Evolutionary conservation across 2,888 invertebrate species (phyloP).

Genomic region (Pasiphila rectangulata): DNA sequence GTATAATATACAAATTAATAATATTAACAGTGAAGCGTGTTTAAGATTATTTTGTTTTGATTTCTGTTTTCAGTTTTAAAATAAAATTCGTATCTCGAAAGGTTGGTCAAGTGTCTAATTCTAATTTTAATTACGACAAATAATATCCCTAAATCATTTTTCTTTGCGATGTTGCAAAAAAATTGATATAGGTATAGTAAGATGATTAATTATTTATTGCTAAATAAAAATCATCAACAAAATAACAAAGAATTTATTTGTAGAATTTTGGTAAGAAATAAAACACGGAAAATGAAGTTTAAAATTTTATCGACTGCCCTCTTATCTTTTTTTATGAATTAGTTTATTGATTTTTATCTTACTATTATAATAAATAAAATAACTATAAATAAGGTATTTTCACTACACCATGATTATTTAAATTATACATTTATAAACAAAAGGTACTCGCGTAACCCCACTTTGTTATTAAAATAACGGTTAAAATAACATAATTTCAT

Average conservation of each 20-base stretch:
- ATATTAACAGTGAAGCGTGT: too few relatives aligned
- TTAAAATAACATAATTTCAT: constrained; percentile 42
- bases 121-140: too few relatives aligned
- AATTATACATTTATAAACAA: constrained; percentile 51
- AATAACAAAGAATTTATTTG: constrained; percentile 4
- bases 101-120: too few relatives aligned
- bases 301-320: constrained; percentile 39
- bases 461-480: constrained; percentile 38
- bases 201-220: not conserved
- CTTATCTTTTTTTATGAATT: constrained; percentile 18
- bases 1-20: too few relatives aligned
- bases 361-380: constrained; percentile 9
- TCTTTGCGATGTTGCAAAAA: too few relatives aligned
- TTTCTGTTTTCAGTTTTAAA: too few relatives aligned
- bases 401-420: constrained; percentile 38
- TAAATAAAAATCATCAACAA: constrained; percentile 9
- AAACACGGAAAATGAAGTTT: constrained; percentile 34
- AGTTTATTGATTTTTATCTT: constrained; percentile 11
- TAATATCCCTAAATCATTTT: too few relatives aligned
- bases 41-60: too few relatives aligned
- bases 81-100: too few relatives aligned
- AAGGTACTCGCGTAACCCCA: constrained; percentile 80
- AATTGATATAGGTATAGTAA: not conserved
- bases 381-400: constrained; percentile 14
- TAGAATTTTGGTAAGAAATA: constrained; percentile 19